phyloP scores from a whole-genome alignment of 1,140 invertebrate species.

The Pseudomyrmex cubaensis region DNA sequence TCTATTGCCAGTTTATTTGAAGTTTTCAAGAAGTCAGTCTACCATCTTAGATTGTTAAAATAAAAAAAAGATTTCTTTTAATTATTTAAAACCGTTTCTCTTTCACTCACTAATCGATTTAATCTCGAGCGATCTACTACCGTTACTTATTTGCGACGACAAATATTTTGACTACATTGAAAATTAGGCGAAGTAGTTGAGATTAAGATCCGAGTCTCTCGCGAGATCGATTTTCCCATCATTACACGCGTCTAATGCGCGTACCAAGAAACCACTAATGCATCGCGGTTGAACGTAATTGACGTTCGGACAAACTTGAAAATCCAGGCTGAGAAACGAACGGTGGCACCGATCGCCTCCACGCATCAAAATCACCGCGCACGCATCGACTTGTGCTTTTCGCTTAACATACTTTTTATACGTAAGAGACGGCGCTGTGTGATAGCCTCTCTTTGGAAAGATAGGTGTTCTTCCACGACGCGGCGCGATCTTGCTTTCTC shows the following conservation, averaged over 20 bases:
- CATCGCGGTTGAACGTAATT: conserved; percentile 18
- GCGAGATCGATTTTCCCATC: no score
- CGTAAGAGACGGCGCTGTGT: conserved; percentile 6
- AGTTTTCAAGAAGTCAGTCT: not conserved
- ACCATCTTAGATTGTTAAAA: no score
- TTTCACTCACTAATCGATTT: no score
- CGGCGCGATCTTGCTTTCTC: conserved; percentile 68
- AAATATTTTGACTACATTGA: no score
- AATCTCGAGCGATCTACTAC: no score
- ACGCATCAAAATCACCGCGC: conserved; percentile 58
- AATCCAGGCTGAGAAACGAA: conserved; percentile 14
- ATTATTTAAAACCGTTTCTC: no score
- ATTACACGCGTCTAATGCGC: not conserved
- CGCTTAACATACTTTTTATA: conserved; percentile 41
- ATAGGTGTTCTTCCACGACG: conserved; percentile 43
- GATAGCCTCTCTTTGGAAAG: conserved; percentile 64
- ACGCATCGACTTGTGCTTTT: conserved; percentile 24
- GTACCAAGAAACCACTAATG: not conserved
- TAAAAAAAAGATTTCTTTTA: no score
- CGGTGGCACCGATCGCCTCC: conserved; percentile 26
- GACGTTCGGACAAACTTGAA: not conserved
- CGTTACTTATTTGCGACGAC: no score
- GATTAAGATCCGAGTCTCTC: conserved; percentile 2
- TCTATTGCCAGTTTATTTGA: not conserved
- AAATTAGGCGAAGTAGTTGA: not conserved